phyloP scores from a whole-genome alignment of 2,113 vertebrate genomes.

The Echinops telfairi region DNA sequence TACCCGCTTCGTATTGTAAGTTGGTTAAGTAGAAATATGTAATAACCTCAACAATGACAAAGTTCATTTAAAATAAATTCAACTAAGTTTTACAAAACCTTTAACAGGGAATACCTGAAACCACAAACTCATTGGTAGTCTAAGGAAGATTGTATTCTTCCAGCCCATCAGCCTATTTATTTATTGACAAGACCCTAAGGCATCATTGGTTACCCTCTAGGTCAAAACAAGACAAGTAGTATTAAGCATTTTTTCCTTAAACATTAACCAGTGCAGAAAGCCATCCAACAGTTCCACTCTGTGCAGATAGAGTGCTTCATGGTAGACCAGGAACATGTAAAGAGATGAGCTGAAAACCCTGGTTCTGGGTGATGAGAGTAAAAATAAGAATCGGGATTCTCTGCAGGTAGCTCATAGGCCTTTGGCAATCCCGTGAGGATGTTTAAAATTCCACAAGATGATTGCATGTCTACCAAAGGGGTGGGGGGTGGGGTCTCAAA shows the following conservation, averaged over 20 bases:
- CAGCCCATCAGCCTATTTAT: neutral
- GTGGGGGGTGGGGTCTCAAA: too few relatives aligned
- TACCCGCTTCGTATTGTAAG: neutral
- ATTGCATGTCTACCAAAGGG: neutral
- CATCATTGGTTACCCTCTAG: neutral
- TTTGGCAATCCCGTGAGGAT: slow-evolving; percentile 18
- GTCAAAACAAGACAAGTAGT: neutral
- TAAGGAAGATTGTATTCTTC: neutral
- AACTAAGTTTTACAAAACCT: neutral
- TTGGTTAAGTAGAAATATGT: slow-evolving; percentile 28
- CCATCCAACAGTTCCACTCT: neutral
- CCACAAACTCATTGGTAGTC: neutral
- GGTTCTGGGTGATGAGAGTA: neutral
- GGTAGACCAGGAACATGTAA: slow-evolving; percentile 1
- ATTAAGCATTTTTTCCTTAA: neutral
- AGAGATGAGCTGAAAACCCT: neutral
- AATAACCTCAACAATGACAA: slow-evolving; percentile 22
- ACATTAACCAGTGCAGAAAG: neutral
- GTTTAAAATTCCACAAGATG: slow-evolving; percentile 23
- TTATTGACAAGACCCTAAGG: neutral
- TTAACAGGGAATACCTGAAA: slow-evolving; percentile 22
- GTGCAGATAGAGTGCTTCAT: neutral
- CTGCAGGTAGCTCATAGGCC: slow-evolving; percentile 8
- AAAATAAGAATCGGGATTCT: slow-evolving; percentile 27
- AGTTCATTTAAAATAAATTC: neutral